Conservation (phyloP, 2,888 invertebrate species). For the Acanthosepion lycidas region DNA sequence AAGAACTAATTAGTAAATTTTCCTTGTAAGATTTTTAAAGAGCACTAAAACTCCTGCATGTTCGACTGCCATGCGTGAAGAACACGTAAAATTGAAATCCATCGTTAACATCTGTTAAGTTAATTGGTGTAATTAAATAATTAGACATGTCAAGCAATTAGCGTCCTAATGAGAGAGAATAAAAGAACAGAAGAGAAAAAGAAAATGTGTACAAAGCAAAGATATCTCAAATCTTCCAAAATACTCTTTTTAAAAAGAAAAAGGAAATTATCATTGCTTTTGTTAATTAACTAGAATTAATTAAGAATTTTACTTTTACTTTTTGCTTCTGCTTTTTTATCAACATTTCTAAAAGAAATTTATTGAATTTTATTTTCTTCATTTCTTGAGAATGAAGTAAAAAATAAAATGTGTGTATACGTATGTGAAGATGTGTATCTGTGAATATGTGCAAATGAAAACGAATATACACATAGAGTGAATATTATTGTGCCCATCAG, state of each 20-base stretch:
- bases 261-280: not conserved
- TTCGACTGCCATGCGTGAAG: conserved; percentile 2
- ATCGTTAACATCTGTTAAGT: conserved; percentile 33
- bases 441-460: not conserved
- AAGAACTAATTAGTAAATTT: conserved; percentile 12
- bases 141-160: conserved; percentile 33
- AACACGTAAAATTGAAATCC: conserved; percentile 33
- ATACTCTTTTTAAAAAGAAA: not conserved
- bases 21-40: conserved; percentile 16
- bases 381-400: not conserved
- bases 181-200: not conserved
- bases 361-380: not conserved
- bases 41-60: conserved; percentile 16
- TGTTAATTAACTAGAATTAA: conserved; percentile 33
- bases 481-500: no score
- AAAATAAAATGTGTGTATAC: not conserved
- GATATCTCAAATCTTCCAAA: not conserved
- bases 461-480: no score
- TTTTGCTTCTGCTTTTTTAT: not conserved
- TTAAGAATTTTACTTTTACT: not conserved
- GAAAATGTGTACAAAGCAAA: not conserved
- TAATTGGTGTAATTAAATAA: conserved; percentile 33
- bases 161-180: not conserved
- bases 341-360: not conserved
- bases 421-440: not conserved